These are phyloP conservation scores for Rachycentron canadum DNA, from an alignment of 2,797 vertebrate species.

Conservation along the genomic window DNA sequence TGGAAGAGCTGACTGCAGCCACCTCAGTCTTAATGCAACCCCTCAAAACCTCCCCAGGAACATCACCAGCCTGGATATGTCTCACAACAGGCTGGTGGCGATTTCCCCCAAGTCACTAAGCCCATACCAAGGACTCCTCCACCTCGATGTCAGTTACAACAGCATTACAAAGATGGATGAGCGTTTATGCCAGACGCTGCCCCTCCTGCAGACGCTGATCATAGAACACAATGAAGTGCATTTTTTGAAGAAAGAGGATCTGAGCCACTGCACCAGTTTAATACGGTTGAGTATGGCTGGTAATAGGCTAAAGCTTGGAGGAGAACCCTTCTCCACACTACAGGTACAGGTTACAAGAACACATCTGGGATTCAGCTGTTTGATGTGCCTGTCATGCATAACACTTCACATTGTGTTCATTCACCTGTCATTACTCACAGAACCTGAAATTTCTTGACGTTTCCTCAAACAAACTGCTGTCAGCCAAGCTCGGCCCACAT, in stretches of 20 bases:
- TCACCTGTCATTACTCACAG: constrained; percentile 75
- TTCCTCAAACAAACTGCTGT: constrained; percentile 88
- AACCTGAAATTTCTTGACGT: constrained; percentile 89
- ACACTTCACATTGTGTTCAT: background rate
- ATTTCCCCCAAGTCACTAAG: constrained; percentile 81
- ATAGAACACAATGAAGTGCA: constrained; percentile 89
- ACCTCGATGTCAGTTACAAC: constrained; percentile 89
- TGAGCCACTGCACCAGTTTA: constrained; percentile 85
- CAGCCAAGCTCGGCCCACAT: constrained; percentile 86
- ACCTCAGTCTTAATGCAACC: constrained; percentile 86
- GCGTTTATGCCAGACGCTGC: constrained; percentile 85
- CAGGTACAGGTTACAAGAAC: constrained; percentile 68
- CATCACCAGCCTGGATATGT: constrained; percentile 90
- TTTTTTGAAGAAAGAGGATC: constrained; percentile 80
- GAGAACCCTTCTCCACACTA: constrained; percentile 84
- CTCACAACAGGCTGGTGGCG: constrained; percentile 89
- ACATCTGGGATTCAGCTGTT: background rate
- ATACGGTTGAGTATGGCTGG: constrained; percentile 83
- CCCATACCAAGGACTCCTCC: constrained; percentile 83
- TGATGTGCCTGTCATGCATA: background rate
- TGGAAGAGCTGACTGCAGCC: constrained; percentile 91
- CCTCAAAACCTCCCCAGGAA: constrained; percentile 89
- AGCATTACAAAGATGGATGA: constrained; percentile 85
- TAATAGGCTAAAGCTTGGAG: constrained; percentile 88
- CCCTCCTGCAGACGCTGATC: constrained; percentile 84